Percentiles rank a stretch among this genome's conserved stretches.
Conservation (phyloP, 2,797 vertebrate species). For the Trachops cirrhosus region DNA sequence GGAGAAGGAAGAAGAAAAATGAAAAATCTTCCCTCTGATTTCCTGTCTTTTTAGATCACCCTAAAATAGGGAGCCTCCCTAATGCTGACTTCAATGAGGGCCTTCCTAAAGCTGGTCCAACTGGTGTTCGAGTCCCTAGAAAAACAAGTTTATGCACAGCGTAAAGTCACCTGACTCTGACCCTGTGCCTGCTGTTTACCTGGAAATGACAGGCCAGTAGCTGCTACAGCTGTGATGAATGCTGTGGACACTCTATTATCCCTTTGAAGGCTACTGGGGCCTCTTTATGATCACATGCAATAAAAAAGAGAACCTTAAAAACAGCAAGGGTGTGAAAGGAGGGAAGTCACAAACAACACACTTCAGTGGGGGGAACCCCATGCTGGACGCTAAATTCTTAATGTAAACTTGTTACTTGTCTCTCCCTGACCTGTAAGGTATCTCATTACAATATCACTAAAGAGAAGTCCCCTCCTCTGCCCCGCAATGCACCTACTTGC, state of each 20-base stretch:
- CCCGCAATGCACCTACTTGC: not conserved
- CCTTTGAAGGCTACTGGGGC: conserved; percentile 58
- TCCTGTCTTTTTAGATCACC: conserved; percentile 34
- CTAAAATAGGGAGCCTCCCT: conserved; percentile 58
- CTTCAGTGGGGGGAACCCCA: conserved; percentile 27
- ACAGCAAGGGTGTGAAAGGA: conserved; percentile 12
- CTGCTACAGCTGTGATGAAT: conserved; percentile 48
- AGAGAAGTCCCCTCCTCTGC: not conserved
- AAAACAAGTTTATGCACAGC: conserved; percentile 73
- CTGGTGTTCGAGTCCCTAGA: conserved; percentile 62
- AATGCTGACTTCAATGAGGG: conserved; percentile 62
- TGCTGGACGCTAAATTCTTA: not conserved
- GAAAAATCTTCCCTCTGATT: conserved; percentile 6
- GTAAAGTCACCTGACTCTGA: conserved; percentile 66
- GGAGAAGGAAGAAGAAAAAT: not conserved
- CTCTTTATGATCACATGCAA: conserved; percentile 54
- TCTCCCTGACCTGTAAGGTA: conserved; percentile 1
- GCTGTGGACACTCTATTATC: conserved; percentile 42
- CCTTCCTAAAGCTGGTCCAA: conserved; percentile 67
- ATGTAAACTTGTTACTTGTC: conserved; percentile 42
- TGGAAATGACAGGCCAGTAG: conserved; percentile 52
- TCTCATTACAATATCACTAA: conserved; percentile 31
- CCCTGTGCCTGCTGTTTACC: conserved; percentile 61
- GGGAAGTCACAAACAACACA: conserved; percentile 32
- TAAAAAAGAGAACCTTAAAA: conserved; percentile 60